A percentile compares a stretch with the other conserved stretches of the same genome.
phyloP scores from a whole-genome alignment of 1,140 invertebrate genomes.

The Drosophila tani region DNA sequence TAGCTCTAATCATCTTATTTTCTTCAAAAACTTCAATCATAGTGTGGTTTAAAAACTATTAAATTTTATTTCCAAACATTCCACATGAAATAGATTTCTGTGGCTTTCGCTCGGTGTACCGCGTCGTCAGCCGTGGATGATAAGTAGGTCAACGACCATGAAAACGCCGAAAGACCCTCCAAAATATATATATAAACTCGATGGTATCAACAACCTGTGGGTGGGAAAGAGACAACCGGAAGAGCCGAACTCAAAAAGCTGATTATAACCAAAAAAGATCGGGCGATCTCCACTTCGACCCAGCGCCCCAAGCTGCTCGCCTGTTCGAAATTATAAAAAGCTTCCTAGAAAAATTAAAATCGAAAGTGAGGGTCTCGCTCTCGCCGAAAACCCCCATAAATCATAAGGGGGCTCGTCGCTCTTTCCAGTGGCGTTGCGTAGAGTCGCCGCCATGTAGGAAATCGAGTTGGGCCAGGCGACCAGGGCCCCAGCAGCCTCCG shows the following conservation, averaged over 20 bases:
- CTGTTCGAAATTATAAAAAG: slow-evolving; percentile 76
- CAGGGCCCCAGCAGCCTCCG: slow-evolving; percentile 61
- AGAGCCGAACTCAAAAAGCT: slow-evolving; percentile 28
- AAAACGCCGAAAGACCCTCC: slow-evolving; percentile 28
- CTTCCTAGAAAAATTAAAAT: slow-evolving; percentile 79
- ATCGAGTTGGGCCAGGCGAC: slow-evolving; percentile 52
- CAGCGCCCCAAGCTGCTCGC: slow-evolving; percentile 54
- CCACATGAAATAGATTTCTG: no score
- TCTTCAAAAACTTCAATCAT: background rate
- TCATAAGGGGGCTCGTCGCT: slow-evolving; percentile 55
- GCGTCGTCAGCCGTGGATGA: background rate
- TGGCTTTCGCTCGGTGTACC: slow-evolving; percentile 14
- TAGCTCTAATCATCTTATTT: no score
- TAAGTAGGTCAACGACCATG: slow-evolving; percentile 52
- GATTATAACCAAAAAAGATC: slow-evolving; percentile 28
- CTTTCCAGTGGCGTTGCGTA: slow-evolving; percentile 5
- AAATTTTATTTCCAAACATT: background rate
- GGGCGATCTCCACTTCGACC: slow-evolving; percentile 21
- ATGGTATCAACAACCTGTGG: background rate
- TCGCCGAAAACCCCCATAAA: slow-evolving; percentile 52
- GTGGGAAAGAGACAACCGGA: slow-evolving; percentile 45
- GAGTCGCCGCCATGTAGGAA: slow-evolving; percentile 62
- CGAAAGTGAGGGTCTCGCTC: slow-evolving; percentile 62
- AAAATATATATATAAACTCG: slow-evolving; percentile 25
- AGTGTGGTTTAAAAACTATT: no score